Base-by-base conservation (phyloP, 2,888 invertebrate species). In the Brenthis daphne region DNA sequence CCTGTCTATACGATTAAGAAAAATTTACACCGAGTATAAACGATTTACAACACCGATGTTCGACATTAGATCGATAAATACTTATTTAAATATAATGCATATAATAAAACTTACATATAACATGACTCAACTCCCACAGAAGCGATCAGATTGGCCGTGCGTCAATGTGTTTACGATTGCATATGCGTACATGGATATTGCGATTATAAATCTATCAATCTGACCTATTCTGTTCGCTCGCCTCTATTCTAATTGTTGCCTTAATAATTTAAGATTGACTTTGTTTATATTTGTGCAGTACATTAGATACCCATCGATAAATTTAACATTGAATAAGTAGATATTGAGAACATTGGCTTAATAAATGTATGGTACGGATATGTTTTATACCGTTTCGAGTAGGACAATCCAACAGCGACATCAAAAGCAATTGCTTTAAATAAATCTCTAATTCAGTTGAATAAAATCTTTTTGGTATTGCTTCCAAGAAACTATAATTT, bases 221-320 rank as follows among this genome's bases (percentile, higher is more conserved):
- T 86, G 85, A 85, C 80, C 84, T 75, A 77, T 82, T 85, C 85
- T 80, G 84, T 80, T 75, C 73, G 73, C 74, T 80, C 75, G 79
- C 76, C 72, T 77, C 84, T 86, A 88, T 80, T 73, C 85, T 87
- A 86, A 81, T 79, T 79, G 78, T 80, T 79, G 77, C 77, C 84
- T 85, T 87, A 87, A 77, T 79, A 83, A 77, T 85, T 81, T 80
- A 85, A 85, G 85, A 88, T 86, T 87, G 86, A 87, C 84, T 81
- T 79, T 80, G 77, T 82, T 82, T 80, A 83, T 80, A 84, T 77
- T 69, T 79, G 87, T 88, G 88, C 86, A 85, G 71, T 78, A 79
- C 77, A 80, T 75, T 77, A 80, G 80, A 80, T 79, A 77, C 51
- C 65, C 66, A 74, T 77, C 75, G 77, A 68, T 66, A 68, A 54